Base-by-base conservation (phyloP, 2,888 invertebrate species). In the Agrotis segetum region DNA sequence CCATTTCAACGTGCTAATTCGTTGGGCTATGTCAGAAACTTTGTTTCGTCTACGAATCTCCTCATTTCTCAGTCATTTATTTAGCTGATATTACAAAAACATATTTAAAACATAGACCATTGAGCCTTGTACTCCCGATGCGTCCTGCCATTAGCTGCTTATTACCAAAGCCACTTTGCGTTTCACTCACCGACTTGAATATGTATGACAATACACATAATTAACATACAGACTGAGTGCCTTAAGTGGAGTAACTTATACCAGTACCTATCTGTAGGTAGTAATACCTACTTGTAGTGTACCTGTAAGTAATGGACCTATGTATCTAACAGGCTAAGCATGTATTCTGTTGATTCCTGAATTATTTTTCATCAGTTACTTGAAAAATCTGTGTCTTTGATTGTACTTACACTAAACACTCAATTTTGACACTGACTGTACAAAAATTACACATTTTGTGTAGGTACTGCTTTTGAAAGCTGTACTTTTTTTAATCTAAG, bases 131-230 rank as follows among this genome's bases (percentile, higher is more conserved):
- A 13, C n/a, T 55, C 29, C 29, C n/a, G 11, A 29, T 21, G 21
- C 34, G 21, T 49, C 40, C 49, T 19, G n/a, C 24, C 67, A 56
- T 59, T 56, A 61, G 9, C 60, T 40, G 40, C 52, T 46, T 77
- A 77, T 63, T 49, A 62, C 62, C 44, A 19, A 60, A 64, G 34
- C 53, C 63, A 64, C 64, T 75, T 64, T 55, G 60, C 63, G 40
- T 64, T 75, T 78, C 60, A 60, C 78, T 75, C 50, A 64, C 34
- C 21, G 40, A 60, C 53, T 55, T 77, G 60, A 75, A 75, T 78
- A 77, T 70, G 78, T 71, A 75, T 63, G 53, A 77, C 71, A 60
- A 74, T 70, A 62, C 61, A 49, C 49, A 49, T 49, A 13, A 74
- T 65, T 71, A 65, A 46, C 75, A 66, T 75, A 75, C 49, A n/a